Conservation (phyloP, 2,113 vertebrate genomes). For the Talpa occidentalis region DNA sequence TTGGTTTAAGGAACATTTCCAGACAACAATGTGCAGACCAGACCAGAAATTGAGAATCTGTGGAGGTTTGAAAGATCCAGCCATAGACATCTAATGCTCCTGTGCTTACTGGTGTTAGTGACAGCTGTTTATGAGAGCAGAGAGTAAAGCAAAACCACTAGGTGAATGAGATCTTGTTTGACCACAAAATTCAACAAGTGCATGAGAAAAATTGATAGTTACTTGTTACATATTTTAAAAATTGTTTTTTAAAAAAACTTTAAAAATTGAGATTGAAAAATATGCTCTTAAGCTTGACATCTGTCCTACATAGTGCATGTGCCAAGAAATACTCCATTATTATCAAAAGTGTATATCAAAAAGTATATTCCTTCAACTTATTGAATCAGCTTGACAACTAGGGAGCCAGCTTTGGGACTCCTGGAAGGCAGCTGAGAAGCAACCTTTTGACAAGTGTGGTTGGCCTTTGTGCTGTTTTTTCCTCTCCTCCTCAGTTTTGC, state of each 20-base stretch:
- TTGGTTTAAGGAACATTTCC: slow-evolving; percentile 15
- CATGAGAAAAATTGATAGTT: neutral
- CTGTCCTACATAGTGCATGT: slow-evolving; percentile 19
- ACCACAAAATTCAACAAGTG: neutral
- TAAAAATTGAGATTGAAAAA: slow-evolving; percentile 59
- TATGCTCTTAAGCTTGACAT: slow-evolving; percentile 60
- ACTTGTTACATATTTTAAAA: neutral
- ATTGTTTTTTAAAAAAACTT: slow-evolving; percentile 34
- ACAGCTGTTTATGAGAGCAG: neutral
- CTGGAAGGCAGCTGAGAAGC: neutral
- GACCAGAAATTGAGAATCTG: neutral
- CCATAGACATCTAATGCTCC: neutral
- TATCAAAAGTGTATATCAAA: slow-evolving; percentile 40
- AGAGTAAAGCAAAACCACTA: neutral
- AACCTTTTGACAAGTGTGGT: neutral
- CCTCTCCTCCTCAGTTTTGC: slow-evolving; percentile 68
- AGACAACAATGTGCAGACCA: neutral
- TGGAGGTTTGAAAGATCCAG: neutral
- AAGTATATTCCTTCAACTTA: slow-evolving; percentile 48
- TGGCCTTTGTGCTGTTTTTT: neutral
- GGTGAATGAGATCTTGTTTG: neutral
- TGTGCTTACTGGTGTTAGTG: neutral
- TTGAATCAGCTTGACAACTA: slow-evolving; percentile 67
- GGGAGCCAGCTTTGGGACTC: neutral
- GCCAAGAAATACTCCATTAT: slow-evolving; percentile 64